Evolutionary conservation across 2,113 vertebrate species (phyloP).

Genomic region (Euleptes europaea): DNA sequence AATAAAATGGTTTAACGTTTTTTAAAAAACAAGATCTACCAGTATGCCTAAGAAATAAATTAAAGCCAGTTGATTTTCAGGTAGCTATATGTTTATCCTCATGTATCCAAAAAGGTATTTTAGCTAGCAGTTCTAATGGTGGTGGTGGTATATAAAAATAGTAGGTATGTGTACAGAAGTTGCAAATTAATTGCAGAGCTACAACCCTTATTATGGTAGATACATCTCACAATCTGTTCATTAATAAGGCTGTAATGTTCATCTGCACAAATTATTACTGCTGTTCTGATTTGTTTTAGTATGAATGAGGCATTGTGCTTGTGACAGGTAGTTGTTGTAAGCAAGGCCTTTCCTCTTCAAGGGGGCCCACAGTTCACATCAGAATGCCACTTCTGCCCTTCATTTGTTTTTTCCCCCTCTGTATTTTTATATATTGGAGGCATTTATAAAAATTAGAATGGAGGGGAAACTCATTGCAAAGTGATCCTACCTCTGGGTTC

Average conservation of each 20-base stretch:
- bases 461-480: neutral
- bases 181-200: neutral
- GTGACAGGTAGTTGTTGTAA: neutral
- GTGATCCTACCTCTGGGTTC: too few species aligned
- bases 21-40: neutral
- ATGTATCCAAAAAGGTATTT: neutral
- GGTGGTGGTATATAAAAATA: neutral
- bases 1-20: neutral
- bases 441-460: too few species aligned
- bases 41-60: neutral
- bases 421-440: too few species aligned
- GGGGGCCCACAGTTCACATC: neutral
- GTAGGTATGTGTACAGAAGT: neutral
- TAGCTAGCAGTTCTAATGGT: neutral
- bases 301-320: too few species aligned
- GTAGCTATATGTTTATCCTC: neutral
- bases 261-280: neutral
- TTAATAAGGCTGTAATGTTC: neutral
- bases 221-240: neutral
- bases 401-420: neutral
- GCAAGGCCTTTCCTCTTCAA: neutral
- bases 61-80: neutral
- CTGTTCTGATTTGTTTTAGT: too few species aligned
- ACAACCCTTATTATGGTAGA: neutral
- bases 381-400: neutral